phyloP scores from a whole-genome alignment of 2,888 invertebrate species.

The Encarsia formosa region DNA sequence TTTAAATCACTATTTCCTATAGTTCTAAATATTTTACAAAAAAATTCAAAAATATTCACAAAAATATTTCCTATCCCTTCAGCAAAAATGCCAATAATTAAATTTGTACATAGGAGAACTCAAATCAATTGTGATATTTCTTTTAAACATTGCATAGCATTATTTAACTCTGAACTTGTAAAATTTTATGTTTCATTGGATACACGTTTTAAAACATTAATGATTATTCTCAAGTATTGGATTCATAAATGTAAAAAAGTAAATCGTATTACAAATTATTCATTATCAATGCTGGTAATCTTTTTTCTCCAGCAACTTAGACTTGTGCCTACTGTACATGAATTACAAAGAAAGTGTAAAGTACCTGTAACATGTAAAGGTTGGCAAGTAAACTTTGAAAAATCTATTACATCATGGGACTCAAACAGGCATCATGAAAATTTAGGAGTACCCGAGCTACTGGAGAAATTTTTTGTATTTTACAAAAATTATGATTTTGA shows the following conservation, averaged over 20 bases:
- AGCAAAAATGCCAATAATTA: constrained; percentile 76
- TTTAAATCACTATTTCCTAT: constrained; percentile 22
- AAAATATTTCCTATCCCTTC: constrained; percentile 62
- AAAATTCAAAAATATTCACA: constrained; percentile 51
- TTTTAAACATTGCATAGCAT: constrained; percentile 67
- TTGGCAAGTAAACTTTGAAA: constrained; percentile 59
- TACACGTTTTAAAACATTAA: constrained; percentile 57
- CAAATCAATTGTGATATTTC: constrained; percentile 67
- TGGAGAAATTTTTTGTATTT: constrained; percentile 65
- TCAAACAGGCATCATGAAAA: constrained; percentile 24
- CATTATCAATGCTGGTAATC: constrained; percentile 62
- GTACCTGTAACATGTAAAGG: constrained; percentile 49
- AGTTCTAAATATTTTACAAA: constrained; percentile 47
- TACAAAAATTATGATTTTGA: constrained; percentile 62
- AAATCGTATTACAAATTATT: constrained; percentile 65
- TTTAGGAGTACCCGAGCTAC: constrained; percentile 54
- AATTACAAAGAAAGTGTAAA: constrained; percentile 49
- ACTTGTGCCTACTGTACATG: constrained; percentile 56
- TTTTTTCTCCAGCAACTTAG: constrained; percentile 66
- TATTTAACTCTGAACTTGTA: constrained; percentile 66
- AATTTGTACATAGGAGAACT: constrained; percentile 63
- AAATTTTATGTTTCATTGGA: constrained; percentile 59
- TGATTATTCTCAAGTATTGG: constrained; percentile 71
- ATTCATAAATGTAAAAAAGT: constrained; percentile 52
- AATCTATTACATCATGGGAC: background rate